Base-by-base conservation (phyloP, 2,113 vertebrate genomes). In the Burhinus oedicnemus region DNA sequence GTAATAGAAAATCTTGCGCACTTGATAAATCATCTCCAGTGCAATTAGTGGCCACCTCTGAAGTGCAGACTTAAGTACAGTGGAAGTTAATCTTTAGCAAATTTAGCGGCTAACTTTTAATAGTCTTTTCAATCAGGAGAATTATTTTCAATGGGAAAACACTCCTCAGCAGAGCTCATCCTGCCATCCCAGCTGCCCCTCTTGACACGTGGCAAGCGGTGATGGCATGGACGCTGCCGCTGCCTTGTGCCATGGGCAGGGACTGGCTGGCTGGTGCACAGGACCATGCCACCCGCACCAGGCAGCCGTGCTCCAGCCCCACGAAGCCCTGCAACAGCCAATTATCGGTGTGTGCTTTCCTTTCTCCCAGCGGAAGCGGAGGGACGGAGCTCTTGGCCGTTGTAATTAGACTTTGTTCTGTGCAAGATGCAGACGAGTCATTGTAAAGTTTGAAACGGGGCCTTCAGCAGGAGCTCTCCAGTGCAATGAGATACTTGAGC, bases 71-170 rank as follows among this genome's bases (percentile, higher is more conserved):
- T 96, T 83, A 96, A 98, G 94, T 91, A 62, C 47, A 36, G 86
- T 40, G 76, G 95, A 94, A 97, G 97, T 95, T 98, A 97, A 98
- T 97, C 92, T 96, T 83, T 89, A 95, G 97, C 57, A 5, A 97
- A 95, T 91, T 75, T 91, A 96, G 95, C 25, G 0, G 40, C 87
- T 58, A 91, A 93, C 89, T 97, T 95, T 92, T 96, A 97, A 97
- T 98, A 95, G 98, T 95, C 97, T 98, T 98, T 98, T 99, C 98
- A 98, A 97, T 98, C 95, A 97, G 98, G 97, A 68, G 90, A 89
- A 82, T 97, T 81, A n/a, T 94, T 96, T 93, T 95, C 91, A 44
- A n/a, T 2, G 10, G 97, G 74, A 84, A 88, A 91, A 94, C 70
- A 23, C 45, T 84, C 77, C 45, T 60, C 13, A 25, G 69, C 69